Evolutionary conservation across 2,113 vertebrate species (phyloP), one percentile per base, ranked within the genome.

Genomic region (Penelope pileata): DNA sequence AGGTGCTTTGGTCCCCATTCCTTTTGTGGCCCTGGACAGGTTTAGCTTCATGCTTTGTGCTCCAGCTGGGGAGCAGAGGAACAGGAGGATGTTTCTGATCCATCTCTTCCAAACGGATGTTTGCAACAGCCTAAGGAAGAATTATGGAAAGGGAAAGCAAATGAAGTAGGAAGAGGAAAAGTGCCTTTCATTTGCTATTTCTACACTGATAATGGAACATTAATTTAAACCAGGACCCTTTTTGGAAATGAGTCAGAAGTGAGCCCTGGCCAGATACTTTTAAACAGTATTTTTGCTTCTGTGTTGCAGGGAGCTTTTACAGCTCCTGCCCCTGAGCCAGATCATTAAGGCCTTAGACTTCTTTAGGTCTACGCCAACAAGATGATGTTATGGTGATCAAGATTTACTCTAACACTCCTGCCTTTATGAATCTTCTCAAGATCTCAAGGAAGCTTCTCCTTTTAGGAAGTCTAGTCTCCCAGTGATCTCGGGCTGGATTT

Each of bases 401-500:
- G 29, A 9, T 62, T 83, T 93, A 48, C 17, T 38, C 77, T 48
- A 63, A 54, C 0, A 1, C 32, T 79, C 67, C 13, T 56, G 60
- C 19, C 38, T 73, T 81, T 51, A 59, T 56, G 68, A 73, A 73
- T 78, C 58, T 83, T 47, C 72, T 74, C 47, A 63, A 90, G 69
- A 29, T 82, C 70, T 63, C 66, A 76, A 51, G 79, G 64, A 74
- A 56, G 26, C 18, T 84, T 91, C 18, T 83, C 24, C 23, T 30
- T 83, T 79, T n/a, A 51, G 70, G 59, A 19, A 91, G 29, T 29
- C 76, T 50, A 22, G 73, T 89, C 30, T 75, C 78, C 72, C 45
- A 60, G 66, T 84, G 50, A 60, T 75, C 83, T 95, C 64, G 66
- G 68, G 34, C 12, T 94, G 75, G 93, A 80, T 95, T 92, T 93